These are phyloP conservation scores for Argentina silus DNA, from an alignment of 2,797 vertebrate genomes.

Conservation along the genomic window DNA sequence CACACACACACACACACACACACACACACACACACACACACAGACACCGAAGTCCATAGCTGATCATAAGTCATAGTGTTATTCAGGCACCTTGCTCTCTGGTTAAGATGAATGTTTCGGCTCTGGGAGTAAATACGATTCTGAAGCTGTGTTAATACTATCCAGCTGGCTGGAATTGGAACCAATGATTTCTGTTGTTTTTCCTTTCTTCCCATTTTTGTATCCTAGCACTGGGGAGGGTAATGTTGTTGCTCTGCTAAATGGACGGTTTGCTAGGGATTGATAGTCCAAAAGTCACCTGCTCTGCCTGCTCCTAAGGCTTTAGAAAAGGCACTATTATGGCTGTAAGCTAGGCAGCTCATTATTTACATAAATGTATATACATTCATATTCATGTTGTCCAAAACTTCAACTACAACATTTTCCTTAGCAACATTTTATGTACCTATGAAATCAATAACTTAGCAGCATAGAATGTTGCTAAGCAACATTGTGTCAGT, in stretches of 20 bases:
- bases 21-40: not conserved
- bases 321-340: too few relatives aligned
- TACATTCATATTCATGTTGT: too few relatives aligned
- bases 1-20: not conserved
- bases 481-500: too few relatives aligned
- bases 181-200: conserved; percentile 35
- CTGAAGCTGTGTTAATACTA: conserved; percentile 42
- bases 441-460: too few relatives aligned
- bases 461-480: not conserved
- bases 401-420: too few relatives aligned
- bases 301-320: too few relatives aligned
- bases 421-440: too few relatives aligned
- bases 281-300: not conserved
- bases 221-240: not conserved
- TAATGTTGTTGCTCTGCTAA: conserved; percentile 7
- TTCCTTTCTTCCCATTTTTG: not conserved
- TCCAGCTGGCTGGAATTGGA: conserved; percentile 46
- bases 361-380: too few relatives aligned
- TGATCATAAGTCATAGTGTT: conserved; percentile 50
- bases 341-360: too few relatives aligned
- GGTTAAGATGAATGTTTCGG: conserved; percentile 48
- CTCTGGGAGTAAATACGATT: conserved; percentile 50
- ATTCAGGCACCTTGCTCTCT: conserved; percentile 39
- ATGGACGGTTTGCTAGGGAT: not conserved
- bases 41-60: not conserved